These are phyloP conservation scores for Phycodurus eques DNA, from an alignment of 2,113 vertebrate species.

Conservation along the genomic window DNA sequence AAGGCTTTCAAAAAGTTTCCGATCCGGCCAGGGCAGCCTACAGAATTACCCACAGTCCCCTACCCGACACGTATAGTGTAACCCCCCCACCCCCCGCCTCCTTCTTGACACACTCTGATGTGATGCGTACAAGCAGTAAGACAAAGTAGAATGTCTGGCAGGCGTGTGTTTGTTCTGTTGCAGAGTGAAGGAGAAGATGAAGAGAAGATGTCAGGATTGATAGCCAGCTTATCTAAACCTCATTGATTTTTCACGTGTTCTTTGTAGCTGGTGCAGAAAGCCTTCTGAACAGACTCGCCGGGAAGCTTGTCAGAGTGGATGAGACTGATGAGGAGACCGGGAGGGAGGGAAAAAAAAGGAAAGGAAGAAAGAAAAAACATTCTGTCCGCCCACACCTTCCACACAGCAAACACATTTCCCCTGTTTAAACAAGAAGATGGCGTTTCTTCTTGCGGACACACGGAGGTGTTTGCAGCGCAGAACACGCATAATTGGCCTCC, in stretches of 20 bases:
- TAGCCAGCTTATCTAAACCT: slow-evolving; percentile 5
- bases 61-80: neutral
- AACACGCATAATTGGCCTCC: slow-evolving; percentile 1
- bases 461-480: slow-evolving; percentile 4
- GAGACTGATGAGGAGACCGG: slow-evolving; percentile 4
- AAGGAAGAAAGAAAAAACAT: neutral
- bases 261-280: neutral
- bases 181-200: slow-evolving; percentile 1
- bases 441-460: neutral
- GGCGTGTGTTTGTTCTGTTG: neutral
- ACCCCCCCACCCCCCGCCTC: neutral
- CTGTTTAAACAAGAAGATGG: slow-evolving; percentile 1
- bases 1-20: neutral
- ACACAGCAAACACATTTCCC: neutral
- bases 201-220: slow-evolving; percentile 1
- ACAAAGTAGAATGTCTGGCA: slow-evolving; percentile 5
- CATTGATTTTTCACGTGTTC: slow-evolving; percentile 9
- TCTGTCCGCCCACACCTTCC: slow-evolving; percentile 7
- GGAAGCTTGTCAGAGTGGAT: slow-evolving; percentile 6
- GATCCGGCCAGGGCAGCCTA: neutral
- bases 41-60: neutral
- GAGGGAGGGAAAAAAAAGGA: neutral
- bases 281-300: neutral
- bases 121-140: neutral
- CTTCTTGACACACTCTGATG: neutral